phyloP scores from a whole-genome alignment of 30 jellyfish, hydroid and myxozoan species.

The Aurelia aurita complex sp. Pacific region DNA sequence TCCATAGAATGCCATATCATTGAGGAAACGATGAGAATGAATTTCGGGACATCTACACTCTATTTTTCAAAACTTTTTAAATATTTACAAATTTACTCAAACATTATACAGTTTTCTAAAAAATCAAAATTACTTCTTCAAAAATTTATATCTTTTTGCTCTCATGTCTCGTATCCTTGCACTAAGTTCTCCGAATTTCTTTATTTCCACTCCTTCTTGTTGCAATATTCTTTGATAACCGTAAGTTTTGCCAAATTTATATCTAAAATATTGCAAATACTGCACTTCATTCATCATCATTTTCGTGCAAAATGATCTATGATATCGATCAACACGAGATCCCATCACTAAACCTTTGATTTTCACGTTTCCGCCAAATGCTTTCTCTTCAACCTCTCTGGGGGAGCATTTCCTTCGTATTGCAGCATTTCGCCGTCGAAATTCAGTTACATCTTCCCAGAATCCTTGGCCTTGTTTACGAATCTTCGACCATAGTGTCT shows the following conservation, averaged over 20 bases:
- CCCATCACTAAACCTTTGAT: constrained; percentile 74
- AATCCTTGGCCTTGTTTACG: constrained; percentile 64
- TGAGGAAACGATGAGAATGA: too few species aligned
- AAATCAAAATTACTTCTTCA: neutral
- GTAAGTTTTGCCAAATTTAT: constrained; percentile 69
- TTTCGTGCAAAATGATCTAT: constrained; percentile 77
- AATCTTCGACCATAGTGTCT: constrained; percentile 86
- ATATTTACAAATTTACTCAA: too few species aligned
- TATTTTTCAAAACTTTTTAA: too few species aligned
- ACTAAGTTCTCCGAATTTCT: constrained; percentile 43
- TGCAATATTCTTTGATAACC: constrained; percentile 81
- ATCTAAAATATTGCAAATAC: constrained; percentile 79
- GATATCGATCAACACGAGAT: constrained; percentile 78
- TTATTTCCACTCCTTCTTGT: constrained; percentile 68
- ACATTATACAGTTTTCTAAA: too few species aligned
- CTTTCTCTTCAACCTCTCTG: constrained; percentile 72
- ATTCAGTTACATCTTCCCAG: constrained; percentile 87
- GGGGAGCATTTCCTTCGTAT: constrained; percentile 79
- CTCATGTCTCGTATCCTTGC: constrained; percentile 19
- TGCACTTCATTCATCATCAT: constrained; percentile 82
- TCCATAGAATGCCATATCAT: too few species aligned
- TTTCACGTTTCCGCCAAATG: constrained; percentile 65
- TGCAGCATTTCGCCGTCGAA: constrained; percentile 61
- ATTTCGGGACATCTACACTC: too few species aligned
- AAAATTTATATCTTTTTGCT: neutral